These are phyloP conservation scores for Pseudomyrmex flavicornis DNA, from an alignment of 1,140 invertebrate genomes.

Conservation along the genomic window DNA sequence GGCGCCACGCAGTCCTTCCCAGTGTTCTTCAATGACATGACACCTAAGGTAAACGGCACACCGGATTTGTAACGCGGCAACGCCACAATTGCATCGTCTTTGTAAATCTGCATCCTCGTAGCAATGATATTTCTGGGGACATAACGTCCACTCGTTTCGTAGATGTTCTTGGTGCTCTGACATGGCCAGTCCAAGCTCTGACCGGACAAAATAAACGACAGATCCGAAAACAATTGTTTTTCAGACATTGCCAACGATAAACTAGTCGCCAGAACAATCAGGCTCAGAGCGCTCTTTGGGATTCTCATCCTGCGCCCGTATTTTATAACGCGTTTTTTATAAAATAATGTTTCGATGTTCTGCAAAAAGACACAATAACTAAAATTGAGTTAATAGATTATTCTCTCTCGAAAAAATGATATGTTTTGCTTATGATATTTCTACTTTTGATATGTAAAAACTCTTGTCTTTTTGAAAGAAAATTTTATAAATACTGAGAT, in stretches of 20 bases:
- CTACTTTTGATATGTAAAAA: no score
- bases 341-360: conserved; percentile 13
- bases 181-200: conserved; percentile 86
- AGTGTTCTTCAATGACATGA: conserved; percentile 82
- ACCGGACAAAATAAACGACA: conserved; percentile 82
- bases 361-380: not conserved
- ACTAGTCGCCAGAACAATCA: conserved; percentile 8
- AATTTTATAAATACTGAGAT: no score
- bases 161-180: conserved; percentile 86
- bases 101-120: conserved; percentile 87
- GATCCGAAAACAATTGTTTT: conserved; percentile 33
- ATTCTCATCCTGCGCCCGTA: conserved; percentile 67
- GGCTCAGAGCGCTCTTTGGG: conserved; percentile 48
- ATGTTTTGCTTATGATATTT: no score
- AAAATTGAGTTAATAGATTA: conserved; percentile 14
- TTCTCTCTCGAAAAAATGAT: no score
- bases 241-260: not conserved
- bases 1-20: conserved; percentile 80
- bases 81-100: conserved; percentile 86
- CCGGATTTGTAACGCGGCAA: conserved; percentile 87
- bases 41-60: conserved; percentile 87
- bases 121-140: conserved; percentile 87
- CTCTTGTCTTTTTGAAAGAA: no score
- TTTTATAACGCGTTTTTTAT: not conserved
- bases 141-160: conserved; percentile 86